Percentiles rank a stretch among this genome's conserved stretches.
These are phyloP conservation scores for Acheta domesticus DNA, from an alignment of 2,888 invertebrate species.

Conservation along the genomic window DNA sequence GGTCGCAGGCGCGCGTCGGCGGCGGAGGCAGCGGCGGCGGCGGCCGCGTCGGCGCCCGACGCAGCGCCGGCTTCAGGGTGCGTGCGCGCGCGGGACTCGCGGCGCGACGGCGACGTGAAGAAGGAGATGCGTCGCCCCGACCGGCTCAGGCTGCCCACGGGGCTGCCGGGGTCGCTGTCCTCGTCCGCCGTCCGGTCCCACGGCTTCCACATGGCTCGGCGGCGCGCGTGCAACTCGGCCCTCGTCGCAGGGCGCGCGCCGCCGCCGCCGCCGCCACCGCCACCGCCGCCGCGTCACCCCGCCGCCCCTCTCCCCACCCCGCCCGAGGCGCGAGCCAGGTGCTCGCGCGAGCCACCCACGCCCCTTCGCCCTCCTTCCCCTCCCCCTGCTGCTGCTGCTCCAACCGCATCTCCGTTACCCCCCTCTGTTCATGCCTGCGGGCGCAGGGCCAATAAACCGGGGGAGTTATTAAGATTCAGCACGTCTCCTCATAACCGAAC, in stretches of 20 bases:
- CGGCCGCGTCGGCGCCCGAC: neutral
- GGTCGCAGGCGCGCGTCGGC: neutral
- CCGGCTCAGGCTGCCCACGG: neutral
- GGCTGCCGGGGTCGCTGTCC: neutral
- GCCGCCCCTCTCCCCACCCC: neutral
- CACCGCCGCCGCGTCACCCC: neutral
- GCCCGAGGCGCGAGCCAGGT: neutral
- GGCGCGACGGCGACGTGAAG: neutral
- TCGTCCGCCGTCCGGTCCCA: neutral
- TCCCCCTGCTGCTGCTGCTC: too few species aligned
- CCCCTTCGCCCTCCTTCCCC: too few species aligned
- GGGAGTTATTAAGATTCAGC: slow-evolving; percentile 4
- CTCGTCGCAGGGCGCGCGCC: neutral
- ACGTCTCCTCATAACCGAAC: slow-evolving; percentile 18
- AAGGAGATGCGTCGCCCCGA: neutral
- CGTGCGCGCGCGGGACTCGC: neutral
- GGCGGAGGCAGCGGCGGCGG: neutral
- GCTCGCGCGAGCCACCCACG: too few species aligned
- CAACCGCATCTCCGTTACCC: too few species aligned
- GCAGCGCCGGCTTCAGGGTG: neutral
- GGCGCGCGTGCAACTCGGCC: neutral
- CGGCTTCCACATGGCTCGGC: neutral
- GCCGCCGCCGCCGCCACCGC: neutral
- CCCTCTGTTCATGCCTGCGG: too few species aligned
- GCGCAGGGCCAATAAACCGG: neutral